Base-by-base conservation (phyloP, 1,140 invertebrate genomes). In the Drosophila erecta region DNA sequence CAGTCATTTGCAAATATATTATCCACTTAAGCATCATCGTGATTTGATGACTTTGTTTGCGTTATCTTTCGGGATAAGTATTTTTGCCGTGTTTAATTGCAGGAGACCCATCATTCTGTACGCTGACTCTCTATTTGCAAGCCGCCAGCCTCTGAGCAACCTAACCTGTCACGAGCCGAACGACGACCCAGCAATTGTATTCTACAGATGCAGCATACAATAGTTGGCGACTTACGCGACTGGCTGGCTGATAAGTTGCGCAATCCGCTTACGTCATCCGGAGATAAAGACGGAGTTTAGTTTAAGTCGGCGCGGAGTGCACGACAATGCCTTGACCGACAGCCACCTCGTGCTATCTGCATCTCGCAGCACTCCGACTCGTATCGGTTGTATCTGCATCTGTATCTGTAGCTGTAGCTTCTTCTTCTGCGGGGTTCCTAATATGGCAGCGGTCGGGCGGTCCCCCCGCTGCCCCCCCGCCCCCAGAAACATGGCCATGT, bases 281-380 rank as follows among this genome's bases (percentile, higher is more conserved):
- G 14, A 43, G 49, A 15, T 30, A 33, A 38, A 35, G 46, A 24
- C 20, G 8, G 22, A 30, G 51, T 17, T 37, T 7, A 35, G 51
- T 17, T 37, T 7, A 35, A 38, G 49, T 24, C 15, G 57, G 43
- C 12, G 15, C 8, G 27, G 15, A 30, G 54, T 37, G 38, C 67
- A 71, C 67, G 67, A 71, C 67, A 35, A 71, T 71, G 56, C 67
- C 67, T 71, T 71, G 67, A 71, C 67, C 67, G 64, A 71, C 62
- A 67, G 60, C 60, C 51, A 11, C 33, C 61, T 17, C 59, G 60
- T 46, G 65, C 54, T 50, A 71, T 73, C 40, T 60, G 49, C 51
- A 54, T 54, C 50, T 70, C 43, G 17, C 17, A 17, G 35, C 6
- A 37, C 27, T 11, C 27, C 40, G 4, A 54, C 44, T 46, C 73